Percentiles rank a stretch among this genome's conserved stretches.
Evolutionary conservation across 2,797 vertebrate genomes (phyloP).

Genomic region (Podarcis siculus): DNA sequence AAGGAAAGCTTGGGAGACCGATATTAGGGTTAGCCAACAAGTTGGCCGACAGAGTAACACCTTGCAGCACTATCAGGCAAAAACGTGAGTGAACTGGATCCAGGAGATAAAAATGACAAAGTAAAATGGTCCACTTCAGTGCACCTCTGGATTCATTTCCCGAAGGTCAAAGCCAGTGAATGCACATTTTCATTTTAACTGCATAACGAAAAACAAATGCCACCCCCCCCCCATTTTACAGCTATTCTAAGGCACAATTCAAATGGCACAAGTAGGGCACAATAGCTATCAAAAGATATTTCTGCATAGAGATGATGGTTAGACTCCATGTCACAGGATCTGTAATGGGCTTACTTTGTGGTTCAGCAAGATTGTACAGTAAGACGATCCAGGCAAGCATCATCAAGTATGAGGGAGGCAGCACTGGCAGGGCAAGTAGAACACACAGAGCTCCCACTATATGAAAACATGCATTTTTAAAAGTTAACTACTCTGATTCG

Average conservation of each 20-base stretch:
- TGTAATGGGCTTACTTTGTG: not conserved
- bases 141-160: not conserved
- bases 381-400: not conserved
- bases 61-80: not conserved
- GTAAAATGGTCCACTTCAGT: not conserved
- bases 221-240: not conserved
- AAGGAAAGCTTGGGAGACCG: conserved; percentile 68
- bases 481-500: not conserved
- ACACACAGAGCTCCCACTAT: not conserved
- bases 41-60: not conserved
- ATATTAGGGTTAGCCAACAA: not conserved
- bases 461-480: not conserved
- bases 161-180: not conserved
- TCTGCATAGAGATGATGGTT: not conserved
- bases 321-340: not conserved
- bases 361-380: not conserved
- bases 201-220: not conserved
- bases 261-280: not conserved
- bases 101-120: not conserved
- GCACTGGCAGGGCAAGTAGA: not conserved
- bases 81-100: not conserved
- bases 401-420: not conserved
- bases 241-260: not conserved
- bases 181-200: not conserved
- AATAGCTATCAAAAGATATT: not conserved